phyloP scores from a whole-genome alignment of 2,888 invertebrate species.

The Scelioninae gen. 2 region DNA sequence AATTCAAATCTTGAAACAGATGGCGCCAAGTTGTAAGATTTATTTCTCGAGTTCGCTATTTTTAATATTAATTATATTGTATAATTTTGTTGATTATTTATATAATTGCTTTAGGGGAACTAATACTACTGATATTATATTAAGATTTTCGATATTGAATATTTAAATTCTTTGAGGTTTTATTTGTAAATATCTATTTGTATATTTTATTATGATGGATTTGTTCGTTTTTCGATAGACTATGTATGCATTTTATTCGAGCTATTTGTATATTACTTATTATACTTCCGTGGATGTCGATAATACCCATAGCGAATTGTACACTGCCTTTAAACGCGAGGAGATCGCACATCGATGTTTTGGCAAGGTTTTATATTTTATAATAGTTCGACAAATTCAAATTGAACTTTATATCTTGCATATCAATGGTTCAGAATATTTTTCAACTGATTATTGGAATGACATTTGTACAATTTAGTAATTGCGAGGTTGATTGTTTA shows the following conservation, averaged over 20 bases:
- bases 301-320: background rate
- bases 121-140: background rate
- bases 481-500: no score
- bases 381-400: no score
- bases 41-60: no score
- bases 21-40: background rate
- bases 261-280: background rate
- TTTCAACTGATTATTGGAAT: no score
- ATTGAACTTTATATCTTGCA: slow-evolving; percentile 1
- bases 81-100: slow-evolving; percentile 6
- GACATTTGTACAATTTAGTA: no score
- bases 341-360: no score
- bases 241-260: background rate
- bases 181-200: slow-evolving; percentile 5
- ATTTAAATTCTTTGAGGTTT: background rate
- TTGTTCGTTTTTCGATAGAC: background rate
- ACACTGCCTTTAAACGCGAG: slow-evolving; percentile 18
- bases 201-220: slow-evolving; percentile 2
- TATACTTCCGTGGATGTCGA: background rate
- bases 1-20: background rate
- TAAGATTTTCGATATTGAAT: background rate
- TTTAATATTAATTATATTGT: background rate
- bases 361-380: no score
- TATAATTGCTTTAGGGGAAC: background rate
- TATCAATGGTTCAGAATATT: no score